Evolutionary conservation across 2,888 invertebrate species (phyloP).

Genomic region (Caenorhabditis zanzibari): DNA sequence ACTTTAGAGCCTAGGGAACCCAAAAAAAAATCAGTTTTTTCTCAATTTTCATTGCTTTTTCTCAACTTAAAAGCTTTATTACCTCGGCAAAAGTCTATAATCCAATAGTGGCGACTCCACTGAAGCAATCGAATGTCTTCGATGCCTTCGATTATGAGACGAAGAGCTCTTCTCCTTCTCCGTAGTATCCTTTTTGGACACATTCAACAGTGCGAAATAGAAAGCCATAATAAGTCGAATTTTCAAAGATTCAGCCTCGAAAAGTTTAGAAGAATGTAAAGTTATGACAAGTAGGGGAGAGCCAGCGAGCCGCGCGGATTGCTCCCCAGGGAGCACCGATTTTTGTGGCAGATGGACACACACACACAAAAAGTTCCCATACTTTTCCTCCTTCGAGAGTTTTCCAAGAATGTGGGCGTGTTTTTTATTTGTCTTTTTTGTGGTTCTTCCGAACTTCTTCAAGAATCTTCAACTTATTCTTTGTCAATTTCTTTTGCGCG

Average conservation of each 20-base stretch:
- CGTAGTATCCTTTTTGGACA: conserved; percentile 66
- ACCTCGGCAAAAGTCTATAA: conserved; percentile 71
- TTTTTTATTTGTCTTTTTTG: neutral
- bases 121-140: conserved; percentile 70
- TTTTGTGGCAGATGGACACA: conserved; percentile 48
- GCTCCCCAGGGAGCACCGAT: conserved; percentile 43
- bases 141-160: conserved; percentile 45
- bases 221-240: conserved; percentile 64
- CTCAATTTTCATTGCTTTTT: neutral
- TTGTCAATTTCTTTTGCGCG: conserved; percentile 30
- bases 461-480: no score
- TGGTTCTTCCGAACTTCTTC: neutral
- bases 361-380: conserved; percentile 39
- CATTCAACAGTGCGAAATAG: conserved; percentile 73
- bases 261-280: conserved; percentile 45
- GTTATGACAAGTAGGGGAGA: conserved; percentile 59
- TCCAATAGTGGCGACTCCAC: conserved; percentile 70
- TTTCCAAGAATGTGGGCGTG: neutral
- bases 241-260: neutral
- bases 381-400: neutral
- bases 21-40: no score
- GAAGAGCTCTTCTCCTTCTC: conserved; percentile 12
- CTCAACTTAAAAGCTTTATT: no score
- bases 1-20: no score
- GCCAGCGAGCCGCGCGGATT: conserved; percentile 14